phyloP scores from a whole-genome alignment of 2,888 invertebrate species.

The Xylophagus ater region DNA sequence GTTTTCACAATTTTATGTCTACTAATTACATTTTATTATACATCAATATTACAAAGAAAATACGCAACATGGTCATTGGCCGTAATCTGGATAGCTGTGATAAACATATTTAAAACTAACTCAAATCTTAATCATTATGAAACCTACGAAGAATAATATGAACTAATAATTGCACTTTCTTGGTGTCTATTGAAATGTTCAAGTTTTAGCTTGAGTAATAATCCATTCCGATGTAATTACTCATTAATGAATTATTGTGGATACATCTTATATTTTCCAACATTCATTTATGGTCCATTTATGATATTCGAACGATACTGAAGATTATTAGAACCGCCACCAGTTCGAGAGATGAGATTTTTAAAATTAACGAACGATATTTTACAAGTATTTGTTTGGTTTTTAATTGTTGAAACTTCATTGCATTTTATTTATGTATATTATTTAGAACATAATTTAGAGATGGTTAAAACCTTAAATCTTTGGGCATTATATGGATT shows the following conservation, averaged over 20 bases:
- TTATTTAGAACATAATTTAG: conserved; percentile 56
- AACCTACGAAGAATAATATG: conserved; percentile 27
- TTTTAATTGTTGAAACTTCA: conserved; percentile 54
- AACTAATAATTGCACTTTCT: conserved; percentile 34
- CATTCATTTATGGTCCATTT: conserved; percentile 76
- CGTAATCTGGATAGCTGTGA: conserved; percentile 16
- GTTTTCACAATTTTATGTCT: conserved; percentile 20
- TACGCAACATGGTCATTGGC: conserved; percentile 27
- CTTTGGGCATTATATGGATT: conserved; percentile 71
- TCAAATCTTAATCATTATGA: conserved; percentile 1
- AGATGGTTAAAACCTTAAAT: conserved; percentile 49
- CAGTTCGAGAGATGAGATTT: no score
- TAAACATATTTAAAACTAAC: conserved; percentile 15
- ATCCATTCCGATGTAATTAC: conserved; percentile 26
- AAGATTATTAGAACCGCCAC: no score
- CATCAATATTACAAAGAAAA: conserved; percentile 21
- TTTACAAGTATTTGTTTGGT: conserved; percentile 53
- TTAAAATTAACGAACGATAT: conserved; percentile 41
- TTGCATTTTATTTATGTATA: conserved; percentile 76
- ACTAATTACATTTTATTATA: conserved; percentile 26
- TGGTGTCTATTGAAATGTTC: conserved; percentile 69
- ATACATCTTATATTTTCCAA: conserved; percentile 74
- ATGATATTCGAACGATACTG: conserved; percentile 67
- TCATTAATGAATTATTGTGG: conserved; percentile 47
- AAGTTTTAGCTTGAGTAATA: conserved; percentile 57